Percentiles rank a stretch among this genome's conserved stretches.
phyloP scores from a whole-genome alignment of 1,140 invertebrate species.

The Danaus melanippus region DNA sequence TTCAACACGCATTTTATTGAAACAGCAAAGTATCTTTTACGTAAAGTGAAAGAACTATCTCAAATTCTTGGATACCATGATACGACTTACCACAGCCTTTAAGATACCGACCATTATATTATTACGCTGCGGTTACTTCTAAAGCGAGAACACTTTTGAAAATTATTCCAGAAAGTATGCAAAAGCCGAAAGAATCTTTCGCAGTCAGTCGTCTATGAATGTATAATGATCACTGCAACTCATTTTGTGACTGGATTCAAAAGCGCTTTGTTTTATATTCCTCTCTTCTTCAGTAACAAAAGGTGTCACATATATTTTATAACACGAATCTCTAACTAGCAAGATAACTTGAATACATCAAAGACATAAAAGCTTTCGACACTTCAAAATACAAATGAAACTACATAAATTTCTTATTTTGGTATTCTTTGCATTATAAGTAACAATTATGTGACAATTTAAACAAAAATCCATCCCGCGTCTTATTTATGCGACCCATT shows the following conservation, averaged over 20 bases:
- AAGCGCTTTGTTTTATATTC: conserved; percentile 31
- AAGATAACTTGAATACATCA: too few species aligned
- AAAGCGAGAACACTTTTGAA: conserved; percentile 41
- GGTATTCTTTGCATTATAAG: too few species aligned
- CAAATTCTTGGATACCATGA: conserved; percentile 19
- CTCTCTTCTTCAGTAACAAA: conserved; percentile 18
- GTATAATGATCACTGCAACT: conserved; percentile 50
- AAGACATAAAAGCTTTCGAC: too few species aligned
- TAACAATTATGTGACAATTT: background rate
- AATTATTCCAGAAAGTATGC: conserved; percentile 31
- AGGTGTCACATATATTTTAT: background rate
- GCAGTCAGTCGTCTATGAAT: conserved; percentile 53
- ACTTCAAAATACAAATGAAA: too few species aligned
- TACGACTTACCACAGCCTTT: conserved; percentile 19
- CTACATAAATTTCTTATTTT: too few species aligned
- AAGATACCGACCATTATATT: conserved; percentile 51
- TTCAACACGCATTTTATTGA: conserved; percentile 19
- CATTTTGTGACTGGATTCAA: conserved; percentile 25
- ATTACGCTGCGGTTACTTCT: conserved; percentile 46
- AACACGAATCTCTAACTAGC: too few species aligned
- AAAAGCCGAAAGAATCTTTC: conserved; percentile 40
- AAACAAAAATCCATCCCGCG: conserved; percentile 8
- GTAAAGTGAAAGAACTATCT: conserved; percentile 23
- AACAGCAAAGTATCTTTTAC: conserved; percentile 23
- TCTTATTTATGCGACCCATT: conserved; percentile 10